Conservation (phyloP, 2,113 vertebrate species). For the Cyanoramphus novaezelandiae region DNA sequence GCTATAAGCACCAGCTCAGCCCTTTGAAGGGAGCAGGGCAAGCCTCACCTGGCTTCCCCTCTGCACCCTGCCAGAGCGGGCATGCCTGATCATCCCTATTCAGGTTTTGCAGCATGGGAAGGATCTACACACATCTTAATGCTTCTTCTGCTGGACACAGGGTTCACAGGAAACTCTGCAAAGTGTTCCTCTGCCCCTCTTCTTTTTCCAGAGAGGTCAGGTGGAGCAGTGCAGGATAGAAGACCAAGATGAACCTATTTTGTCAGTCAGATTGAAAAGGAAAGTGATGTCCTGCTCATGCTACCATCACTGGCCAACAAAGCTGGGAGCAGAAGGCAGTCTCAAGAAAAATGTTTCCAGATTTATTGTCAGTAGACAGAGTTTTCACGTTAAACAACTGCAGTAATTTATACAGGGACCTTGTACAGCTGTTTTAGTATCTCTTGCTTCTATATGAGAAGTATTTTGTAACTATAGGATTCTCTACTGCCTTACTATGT, state of each 20-base stretch:
- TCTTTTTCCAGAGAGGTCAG: neutral
- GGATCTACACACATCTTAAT: neutral
- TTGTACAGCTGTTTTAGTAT: neutral
- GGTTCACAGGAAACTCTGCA: neutral
- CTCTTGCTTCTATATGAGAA: neutral
- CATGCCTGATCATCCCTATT: neutral
- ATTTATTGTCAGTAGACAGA: neutral
- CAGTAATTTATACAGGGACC: neutral
- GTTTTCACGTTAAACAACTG: neutral
- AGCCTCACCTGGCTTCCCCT: fast-evolving
- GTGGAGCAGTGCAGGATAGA: neutral
- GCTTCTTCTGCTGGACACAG: neutral
- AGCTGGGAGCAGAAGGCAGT: neutral
- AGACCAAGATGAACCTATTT: neutral
- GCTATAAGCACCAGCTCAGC: neutral
- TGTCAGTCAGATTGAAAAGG: neutral
- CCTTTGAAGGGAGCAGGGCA: neutral
- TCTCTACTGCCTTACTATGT: neutral
- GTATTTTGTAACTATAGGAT: neutral
- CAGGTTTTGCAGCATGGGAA: neutral
- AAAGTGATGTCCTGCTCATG: neutral
- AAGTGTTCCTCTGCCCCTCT: neutral
- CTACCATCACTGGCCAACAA: neutral
- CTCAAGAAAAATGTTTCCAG: neutral
- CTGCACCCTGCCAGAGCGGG: fast-evolving